A percentile compares a stretch with the other conserved stretches of the same genome.
These are phyloP conservation scores for Chlamydotis undulata DNA, from an alignment of 2,113 vertebrate genomes.

Conservation along the genomic window DNA sequence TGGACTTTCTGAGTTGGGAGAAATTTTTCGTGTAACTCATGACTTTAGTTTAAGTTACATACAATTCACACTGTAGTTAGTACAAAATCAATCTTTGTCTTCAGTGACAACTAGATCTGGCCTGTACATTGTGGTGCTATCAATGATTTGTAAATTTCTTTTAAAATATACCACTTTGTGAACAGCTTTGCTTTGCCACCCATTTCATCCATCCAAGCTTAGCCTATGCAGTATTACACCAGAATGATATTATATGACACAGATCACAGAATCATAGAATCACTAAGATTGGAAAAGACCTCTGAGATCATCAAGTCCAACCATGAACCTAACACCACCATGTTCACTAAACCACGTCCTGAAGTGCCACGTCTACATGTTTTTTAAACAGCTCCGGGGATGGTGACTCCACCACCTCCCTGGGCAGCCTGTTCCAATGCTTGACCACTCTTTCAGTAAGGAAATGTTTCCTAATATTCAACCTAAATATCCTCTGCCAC, in stretches of 20 bases:
- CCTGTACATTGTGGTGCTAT: background rate
- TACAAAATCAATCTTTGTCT: background rate
- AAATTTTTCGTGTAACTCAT: background rate
- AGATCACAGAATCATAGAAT: background rate
- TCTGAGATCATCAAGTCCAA: too few species aligned
- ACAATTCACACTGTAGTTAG: background rate
- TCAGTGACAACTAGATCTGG: background rate
- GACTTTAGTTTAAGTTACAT: background rate
- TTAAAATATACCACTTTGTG: background rate
- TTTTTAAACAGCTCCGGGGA: too few species aligned
- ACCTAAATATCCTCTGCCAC: too few species aligned
- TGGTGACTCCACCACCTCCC: too few species aligned
- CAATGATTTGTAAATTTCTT: background rate
- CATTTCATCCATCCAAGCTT: background rate
- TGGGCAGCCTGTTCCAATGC: too few species aligned
- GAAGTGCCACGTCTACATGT: too few species aligned
- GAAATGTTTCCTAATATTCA: too few species aligned
- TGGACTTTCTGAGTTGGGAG: background rate
- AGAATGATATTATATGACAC: background rate
- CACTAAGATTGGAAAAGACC: too few species aligned
- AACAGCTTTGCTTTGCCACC: background rate
- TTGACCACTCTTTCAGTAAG: too few species aligned
- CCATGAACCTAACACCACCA: too few species aligned
- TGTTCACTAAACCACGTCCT: too few species aligned
- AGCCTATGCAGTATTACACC: background rate